Conservation (phyloP, 2,888 invertebrate species). For the Candidula unifasciata region DNA sequence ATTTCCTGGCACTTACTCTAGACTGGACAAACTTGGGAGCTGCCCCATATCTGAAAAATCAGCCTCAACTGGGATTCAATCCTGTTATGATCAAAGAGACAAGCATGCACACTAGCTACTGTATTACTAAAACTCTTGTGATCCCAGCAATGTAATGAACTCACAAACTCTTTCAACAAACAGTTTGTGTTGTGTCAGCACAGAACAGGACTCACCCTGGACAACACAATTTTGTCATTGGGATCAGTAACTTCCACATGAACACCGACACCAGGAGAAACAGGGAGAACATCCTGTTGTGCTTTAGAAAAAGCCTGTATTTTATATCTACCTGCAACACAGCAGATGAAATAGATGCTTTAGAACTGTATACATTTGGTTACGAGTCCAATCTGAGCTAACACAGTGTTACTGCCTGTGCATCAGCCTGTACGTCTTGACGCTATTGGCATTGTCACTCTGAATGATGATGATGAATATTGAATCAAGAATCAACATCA, state of each 20-base stretch:
- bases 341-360: not conserved
- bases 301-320: conserved; percentile 96
- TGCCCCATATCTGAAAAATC: too few relatives aligned
- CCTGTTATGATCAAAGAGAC: too few relatives aligned
- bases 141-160: too few relatives aligned
- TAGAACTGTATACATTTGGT: not conserved
- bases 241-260: conserved; percentile 87
- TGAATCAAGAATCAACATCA: too few relatives aligned
- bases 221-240: conserved; percentile 94
- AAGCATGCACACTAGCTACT: too few relatives aligned
- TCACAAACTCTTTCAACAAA: not conserved
- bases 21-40: too few relatives aligned
- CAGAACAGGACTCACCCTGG: conserved; percentile 83
- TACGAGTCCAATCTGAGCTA: not conserved
- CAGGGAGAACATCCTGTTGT: conserved; percentile 97
- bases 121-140: too few relatives aligned
- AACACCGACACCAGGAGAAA: conserved; percentile 92
- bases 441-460: too few relatives aligned
- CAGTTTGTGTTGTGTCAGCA: not conserved
- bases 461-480: too few relatives aligned
- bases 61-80: too few relatives aligned
- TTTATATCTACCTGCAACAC: conserved; percentile 92
- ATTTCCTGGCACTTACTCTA: too few relatives aligned
- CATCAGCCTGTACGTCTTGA: too few relatives aligned
- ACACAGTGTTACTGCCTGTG: not conserved